These are phyloP conservation scores for Noctua pronuba DNA, from an alignment of 2,888 invertebrate genomes.

Conservation along the genomic window DNA sequence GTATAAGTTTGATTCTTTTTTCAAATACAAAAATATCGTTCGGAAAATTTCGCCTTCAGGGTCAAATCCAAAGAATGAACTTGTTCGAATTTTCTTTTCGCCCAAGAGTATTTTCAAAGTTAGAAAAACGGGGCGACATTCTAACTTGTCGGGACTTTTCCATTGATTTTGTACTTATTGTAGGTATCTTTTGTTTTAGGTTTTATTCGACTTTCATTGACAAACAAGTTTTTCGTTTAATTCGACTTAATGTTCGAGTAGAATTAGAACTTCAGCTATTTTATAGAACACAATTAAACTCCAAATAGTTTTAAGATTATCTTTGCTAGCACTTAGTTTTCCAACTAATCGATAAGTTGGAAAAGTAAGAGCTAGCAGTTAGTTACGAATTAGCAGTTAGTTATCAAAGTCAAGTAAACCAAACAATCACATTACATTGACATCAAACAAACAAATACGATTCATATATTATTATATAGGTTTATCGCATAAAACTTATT, in stretches of 20 bases:
- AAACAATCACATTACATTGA: neutral
- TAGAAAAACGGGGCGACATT: conserved; percentile 57
- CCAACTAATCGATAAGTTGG: neutral
- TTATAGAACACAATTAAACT: conserved; percentile 8
- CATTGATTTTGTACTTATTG: conserved; percentile 64
- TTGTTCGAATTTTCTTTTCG: conserved; percentile 53
- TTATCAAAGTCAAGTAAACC: neutral
- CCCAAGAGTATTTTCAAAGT: conserved; percentile 55
- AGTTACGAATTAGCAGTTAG: neutral
- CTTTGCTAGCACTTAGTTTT: neutral
- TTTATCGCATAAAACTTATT: neutral
- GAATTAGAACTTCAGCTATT: conserved; percentile 2
- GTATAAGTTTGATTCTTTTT: conserved; percentile 23
- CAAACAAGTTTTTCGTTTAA: conserved; percentile 49
- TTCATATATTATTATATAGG: neutral
- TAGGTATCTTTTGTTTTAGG: conserved; percentile 50
- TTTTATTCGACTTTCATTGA: conserved; percentile 52
- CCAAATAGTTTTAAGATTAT: conserved; percentile 10
- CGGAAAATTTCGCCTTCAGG: conserved; percentile 36
- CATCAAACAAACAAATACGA: neutral
- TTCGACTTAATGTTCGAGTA: conserved; percentile 16
- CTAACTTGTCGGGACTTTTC: conserved; percentile 55
- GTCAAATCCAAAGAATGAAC: conserved; percentile 52
- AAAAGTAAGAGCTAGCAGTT: neutral
- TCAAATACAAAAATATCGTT: conserved; percentile 48